Base-by-base conservation (phyloP, 2,888 invertebrate genomes). In the Zygaena filipendulae region DNA sequence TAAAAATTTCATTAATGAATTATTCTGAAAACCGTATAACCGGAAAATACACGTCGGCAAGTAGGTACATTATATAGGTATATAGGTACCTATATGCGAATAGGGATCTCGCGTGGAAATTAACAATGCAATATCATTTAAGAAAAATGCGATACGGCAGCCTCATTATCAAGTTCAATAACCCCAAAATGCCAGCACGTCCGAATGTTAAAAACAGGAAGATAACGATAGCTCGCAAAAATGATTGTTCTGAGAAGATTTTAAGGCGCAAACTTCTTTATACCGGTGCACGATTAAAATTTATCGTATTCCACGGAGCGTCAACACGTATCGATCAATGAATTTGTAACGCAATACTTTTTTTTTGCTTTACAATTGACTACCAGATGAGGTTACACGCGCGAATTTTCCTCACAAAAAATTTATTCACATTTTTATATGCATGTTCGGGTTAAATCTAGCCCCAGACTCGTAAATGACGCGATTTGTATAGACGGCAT, bases 91-190 rank as follows among this genome's bases (percentile, higher is more conserved):
- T n/a, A n/a, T n/a, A n/a, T n/a, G n/a, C n/a, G n/a, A n/a, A n/a
- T n/a, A n/a, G n/a, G n/a, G n/a, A n/a, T n/a, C n/a, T n/a, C n/a
- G n/a, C n/a, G n/a, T n/a, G n/a, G n/a, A n/a, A n/a, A n/a, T 58
- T 54, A 55, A 56, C 72, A 67, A 71, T 79, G 71, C 72, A 77
- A 70, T 61, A 62, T 51, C 43, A 37, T 49, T 43, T 47, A 49
- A 66, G 70, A 72, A 60, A 67, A 60, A 42, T 45, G 50, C 67
- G 59, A 71, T 67, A 72, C 67, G 61, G 53, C 56, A 57, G 67
- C 67, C 64, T 66, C 66, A 71, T 71, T 74, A 77, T 75, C 74
- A 77, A 75, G 79, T 79, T 79, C 77, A 77, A 77, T 69, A 79
- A 77, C 77, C 79, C 49, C 70, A 45, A 57, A 58, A 47, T 52